phyloP scores from a whole-genome alignment of 2,888 invertebrate species.

The Hymenopus coronatus region DNA sequence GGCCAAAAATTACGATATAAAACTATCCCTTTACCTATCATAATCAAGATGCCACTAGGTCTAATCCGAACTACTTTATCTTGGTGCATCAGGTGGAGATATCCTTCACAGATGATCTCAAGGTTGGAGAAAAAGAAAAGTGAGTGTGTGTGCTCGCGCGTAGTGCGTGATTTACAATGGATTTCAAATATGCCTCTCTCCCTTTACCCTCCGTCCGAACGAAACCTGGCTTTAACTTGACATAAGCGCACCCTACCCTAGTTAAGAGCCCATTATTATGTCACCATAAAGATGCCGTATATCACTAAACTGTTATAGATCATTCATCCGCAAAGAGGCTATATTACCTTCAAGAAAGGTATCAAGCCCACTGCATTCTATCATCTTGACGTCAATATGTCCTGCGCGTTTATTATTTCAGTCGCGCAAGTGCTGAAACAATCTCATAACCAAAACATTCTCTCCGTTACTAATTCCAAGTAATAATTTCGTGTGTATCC shows the following conservation, averaged over 20 bases:
- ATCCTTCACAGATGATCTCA: background rate
- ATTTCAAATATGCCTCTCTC: background rate
- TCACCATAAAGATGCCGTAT: conserved; percentile 18
- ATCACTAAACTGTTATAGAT: conserved; percentile 20
- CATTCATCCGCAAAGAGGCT: conserved; percentile 3
- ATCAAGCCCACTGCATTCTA: background rate
- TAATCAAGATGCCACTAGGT: background rate
- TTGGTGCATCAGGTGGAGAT: background rate
- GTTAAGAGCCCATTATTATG: conserved; percentile 20
- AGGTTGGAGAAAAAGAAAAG: background rate
- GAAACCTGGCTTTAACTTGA: background rate
- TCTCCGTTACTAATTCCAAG: background rate
- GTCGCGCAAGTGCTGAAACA: background rate
- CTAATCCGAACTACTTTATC: background rate
- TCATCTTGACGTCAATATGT: background rate
- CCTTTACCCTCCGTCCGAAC: background rate
- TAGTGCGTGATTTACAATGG: background rate
- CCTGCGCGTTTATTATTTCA: background rate
- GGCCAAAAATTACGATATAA: background rate
- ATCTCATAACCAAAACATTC: background rate
- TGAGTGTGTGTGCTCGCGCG: background rate
- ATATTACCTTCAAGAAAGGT: background rate
- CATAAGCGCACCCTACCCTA: conserved; percentile 13
- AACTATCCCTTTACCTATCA: background rate
- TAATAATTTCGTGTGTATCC: background rate